Evolutionary conservation across 2,113 vertebrate species (phyloP).

Genomic region (Semicossyphus pulcher): DNA sequence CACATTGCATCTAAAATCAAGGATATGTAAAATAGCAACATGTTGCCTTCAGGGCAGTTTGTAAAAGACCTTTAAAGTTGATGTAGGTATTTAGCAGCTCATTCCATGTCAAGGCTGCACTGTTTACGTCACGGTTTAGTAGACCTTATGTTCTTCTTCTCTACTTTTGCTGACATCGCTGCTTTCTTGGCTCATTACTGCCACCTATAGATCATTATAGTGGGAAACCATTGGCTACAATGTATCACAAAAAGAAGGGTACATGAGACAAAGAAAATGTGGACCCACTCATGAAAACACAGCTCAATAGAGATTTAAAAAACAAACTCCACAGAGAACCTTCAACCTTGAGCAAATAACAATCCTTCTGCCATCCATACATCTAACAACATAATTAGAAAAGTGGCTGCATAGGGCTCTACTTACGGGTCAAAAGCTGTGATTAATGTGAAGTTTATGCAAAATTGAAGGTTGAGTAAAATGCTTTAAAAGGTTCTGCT

Average conservation of each 20-base stretch:
- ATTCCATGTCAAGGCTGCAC: neutral
- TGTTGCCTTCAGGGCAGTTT: too few relatives aligned
- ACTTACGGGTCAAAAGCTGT: neutral
- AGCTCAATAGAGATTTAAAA: neutral
- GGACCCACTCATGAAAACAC: neutral
- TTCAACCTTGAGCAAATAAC: neutral
- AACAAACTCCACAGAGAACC: neutral
- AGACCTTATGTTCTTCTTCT: neutral
- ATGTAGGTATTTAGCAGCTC: too few relatives aligned
- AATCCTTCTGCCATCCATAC: neutral
- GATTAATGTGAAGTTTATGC: neutral
- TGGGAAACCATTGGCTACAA: neutral
- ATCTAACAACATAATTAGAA: neutral
- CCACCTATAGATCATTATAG: conserved; percentile 16
- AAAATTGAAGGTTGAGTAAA: neutral
- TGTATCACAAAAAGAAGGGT: neutral
- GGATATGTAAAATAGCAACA: too few relatives aligned
- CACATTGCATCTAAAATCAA: too few relatives aligned
- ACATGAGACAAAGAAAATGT: neutral
- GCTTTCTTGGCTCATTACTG: neutral
- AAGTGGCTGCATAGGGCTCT: neutral
- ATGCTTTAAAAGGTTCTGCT: neutral
- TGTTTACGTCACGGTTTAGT: neutral
- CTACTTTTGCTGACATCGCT: neutral
- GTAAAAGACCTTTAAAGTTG: too few relatives aligned